Percentiles rank a stretch among this genome's conserved stretches.
Conservation (phyloP, 2,113 vertebrate species). For the Brachirus orientalis region DNA sequence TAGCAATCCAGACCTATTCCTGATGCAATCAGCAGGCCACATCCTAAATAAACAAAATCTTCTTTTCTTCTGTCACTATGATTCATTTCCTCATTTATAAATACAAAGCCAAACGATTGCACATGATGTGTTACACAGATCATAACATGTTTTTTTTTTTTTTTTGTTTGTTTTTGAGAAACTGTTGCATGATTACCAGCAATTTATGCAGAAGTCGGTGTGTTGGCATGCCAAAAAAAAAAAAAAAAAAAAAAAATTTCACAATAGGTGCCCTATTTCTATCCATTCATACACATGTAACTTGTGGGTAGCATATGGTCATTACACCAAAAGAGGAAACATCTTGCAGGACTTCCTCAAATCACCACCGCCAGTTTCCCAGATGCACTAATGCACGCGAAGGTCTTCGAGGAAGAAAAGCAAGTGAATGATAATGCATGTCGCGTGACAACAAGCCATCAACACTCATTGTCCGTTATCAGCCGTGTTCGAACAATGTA, state of each 20-base stretch:
- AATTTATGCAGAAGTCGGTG: slow-evolving; percentile 17
- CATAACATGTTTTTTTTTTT: not conserved
- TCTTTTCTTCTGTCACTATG: slow-evolving; percentile 6
- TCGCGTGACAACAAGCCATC: not conserved
- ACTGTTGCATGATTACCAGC: slow-evolving; percentile 11
- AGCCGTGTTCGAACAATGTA: too few relatives aligned
- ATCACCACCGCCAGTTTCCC: slow-evolving; percentile 36
- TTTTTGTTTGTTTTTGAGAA: slow-evolving; percentile 8
- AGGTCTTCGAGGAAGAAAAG: slow-evolving; percentile 2
- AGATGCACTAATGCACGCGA: slow-evolving; percentile 11
- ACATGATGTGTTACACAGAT: not conserved
- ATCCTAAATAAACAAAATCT: not conserved
- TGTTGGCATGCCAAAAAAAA: slow-evolving; percentile 13
- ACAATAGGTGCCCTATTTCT: slow-evolving; percentile 22
- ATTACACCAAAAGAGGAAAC: slow-evolving; percentile 66
- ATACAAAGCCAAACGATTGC: not conserved
- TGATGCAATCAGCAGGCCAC: not conserved
- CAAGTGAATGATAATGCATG: slow-evolving; percentile 3
- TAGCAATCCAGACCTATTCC: not conserved
- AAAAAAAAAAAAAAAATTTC: slow-evolving; percentile 32
- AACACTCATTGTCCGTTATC: too few relatives aligned
- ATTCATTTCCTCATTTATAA: slow-evolving; percentile 17
- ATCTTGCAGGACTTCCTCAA: slow-evolving; percentile 76
- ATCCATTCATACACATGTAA: slow-evolving; percentile 27
- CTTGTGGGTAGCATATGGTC: slow-evolving; percentile 27